These are phyloP conservation scores for Scalopus aquaticus DNA, from an alignment of 2,113 vertebrate species.

Conservation along the genomic window DNA sequence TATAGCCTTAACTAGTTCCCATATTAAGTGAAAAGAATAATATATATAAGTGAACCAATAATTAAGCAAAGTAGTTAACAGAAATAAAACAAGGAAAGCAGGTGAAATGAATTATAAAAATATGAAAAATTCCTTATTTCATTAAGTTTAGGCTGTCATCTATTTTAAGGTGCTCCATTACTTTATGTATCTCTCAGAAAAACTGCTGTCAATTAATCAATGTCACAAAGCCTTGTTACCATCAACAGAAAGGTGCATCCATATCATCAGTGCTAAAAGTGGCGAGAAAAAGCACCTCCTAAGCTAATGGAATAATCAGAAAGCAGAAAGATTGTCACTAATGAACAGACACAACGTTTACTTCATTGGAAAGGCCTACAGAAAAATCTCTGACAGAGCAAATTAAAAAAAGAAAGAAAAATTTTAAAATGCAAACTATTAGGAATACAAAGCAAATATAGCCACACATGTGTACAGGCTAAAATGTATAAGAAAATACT, in stretches of 20 bases:
- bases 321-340: neutral
- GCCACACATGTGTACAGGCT: neutral
- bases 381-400: neutral
- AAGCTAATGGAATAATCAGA: neutral
- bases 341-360: neutral
- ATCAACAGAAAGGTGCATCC: neutral
- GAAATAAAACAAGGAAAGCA: neutral
- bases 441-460: conserved; percentile 4
- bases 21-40: neutral
- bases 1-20: neutral
- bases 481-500: neutral
- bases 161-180: neutral
- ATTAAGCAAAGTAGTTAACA: neutral
- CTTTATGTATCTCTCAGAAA: neutral
- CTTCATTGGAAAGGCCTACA: conserved; percentile 10
- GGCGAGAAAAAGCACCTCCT: neutral
- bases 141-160: neutral
- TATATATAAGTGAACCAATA: neutral
- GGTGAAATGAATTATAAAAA: neutral
- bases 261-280: neutral
- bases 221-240: neutral
- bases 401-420: neutral
- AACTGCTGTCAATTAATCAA: neutral
- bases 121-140: neutral
- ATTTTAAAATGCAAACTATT: neutral